Evolutionary conservation across 2,797 vertebrate genomes (phyloP).

Genomic region (Halcyon chelicuti): DNA sequence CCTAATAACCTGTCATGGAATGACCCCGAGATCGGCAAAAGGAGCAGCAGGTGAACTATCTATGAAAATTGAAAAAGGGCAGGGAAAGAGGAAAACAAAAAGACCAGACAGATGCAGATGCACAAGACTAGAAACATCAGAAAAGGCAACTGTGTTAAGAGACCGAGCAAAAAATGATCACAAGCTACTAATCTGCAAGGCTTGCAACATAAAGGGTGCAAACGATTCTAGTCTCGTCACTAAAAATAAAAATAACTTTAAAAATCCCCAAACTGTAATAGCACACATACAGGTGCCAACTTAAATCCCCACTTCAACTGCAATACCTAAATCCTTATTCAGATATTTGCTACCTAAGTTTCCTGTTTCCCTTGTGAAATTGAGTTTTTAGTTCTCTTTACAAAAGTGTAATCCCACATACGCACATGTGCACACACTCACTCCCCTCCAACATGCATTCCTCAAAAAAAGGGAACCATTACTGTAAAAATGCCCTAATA

Average conservation of each 20-base stretch:
- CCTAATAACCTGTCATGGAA: background rate
- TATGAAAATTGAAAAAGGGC: background rate
- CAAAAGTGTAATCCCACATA: background rate
- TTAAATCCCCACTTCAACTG: background rate
- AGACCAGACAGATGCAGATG: background rate
- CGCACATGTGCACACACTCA: rapidly evolving
- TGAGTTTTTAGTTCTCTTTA: background rate
- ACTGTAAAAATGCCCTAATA: background rate
- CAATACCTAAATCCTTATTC: background rate
- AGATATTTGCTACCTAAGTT: background rate
- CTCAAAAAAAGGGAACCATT: background rate
- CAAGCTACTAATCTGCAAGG: background rate
- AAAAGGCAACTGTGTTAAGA: background rate
- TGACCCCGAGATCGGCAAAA: background rate
- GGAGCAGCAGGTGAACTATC: background rate
- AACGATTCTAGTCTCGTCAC: background rate
- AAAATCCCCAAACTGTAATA: rapidly evolving
- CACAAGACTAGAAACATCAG: background rate
- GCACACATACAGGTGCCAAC: background rate
- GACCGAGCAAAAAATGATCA: background rate
- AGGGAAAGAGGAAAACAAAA: background rate
- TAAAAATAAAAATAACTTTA: background rate
- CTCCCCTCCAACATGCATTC: background rate
- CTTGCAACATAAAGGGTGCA: background rate
- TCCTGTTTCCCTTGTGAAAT: background rate